A percentile compares a stretch with the other conserved stretches of the same genome.
Conservation (phyloP, 1,140 invertebrate species). For the Aplysia californica region DNA sequence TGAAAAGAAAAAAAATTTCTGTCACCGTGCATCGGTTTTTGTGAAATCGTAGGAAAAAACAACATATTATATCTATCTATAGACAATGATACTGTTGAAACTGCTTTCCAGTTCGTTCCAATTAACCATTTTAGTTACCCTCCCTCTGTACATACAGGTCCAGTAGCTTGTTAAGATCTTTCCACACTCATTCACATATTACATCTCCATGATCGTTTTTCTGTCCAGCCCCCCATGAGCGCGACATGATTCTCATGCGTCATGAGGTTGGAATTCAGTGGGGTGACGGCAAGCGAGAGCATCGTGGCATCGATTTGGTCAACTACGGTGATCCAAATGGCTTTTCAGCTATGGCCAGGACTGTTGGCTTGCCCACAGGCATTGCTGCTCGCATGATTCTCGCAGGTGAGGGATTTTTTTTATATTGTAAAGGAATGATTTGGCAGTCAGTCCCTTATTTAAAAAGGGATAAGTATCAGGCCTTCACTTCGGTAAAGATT, state of each 20-base stretch:
- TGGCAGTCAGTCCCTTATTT: too few species aligned
- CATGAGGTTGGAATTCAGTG: slow-evolving; percentile 94
- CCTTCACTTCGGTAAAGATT: background rate
- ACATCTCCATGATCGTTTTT: background rate
- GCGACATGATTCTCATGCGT: slow-evolving; percentile 93
- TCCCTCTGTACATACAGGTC: too few species aligned
- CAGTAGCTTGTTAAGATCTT: too few species aligned
- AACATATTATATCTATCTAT: too few species aligned
- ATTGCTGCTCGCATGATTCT: slow-evolving; percentile 98
- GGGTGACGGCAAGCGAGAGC: slow-evolving; percentile 86
- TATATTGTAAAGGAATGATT: too few species aligned
- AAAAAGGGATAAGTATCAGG: background rate
- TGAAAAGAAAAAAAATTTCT: too few species aligned
- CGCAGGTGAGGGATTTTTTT: slow-evolving; percentile 76
- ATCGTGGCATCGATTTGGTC: slow-evolving; percentile 91
- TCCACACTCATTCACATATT: too few species aligned
- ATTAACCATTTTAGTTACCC: too few species aligned
- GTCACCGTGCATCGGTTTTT: too few species aligned
- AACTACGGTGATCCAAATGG: slow-evolving; percentile 87
- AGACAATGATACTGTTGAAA: too few species aligned
- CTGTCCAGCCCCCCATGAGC: slow-evolving; percentile 79
- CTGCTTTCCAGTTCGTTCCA: too few species aligned
- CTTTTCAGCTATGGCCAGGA: slow-evolving; percentile 97
- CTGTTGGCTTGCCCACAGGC: slow-evolving; percentile 95
- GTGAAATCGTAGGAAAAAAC: too few species aligned